Base-by-base conservation (phyloP, 2,797 vertebrate genomes). In the Spinibarbus caldwelli region DNA sequence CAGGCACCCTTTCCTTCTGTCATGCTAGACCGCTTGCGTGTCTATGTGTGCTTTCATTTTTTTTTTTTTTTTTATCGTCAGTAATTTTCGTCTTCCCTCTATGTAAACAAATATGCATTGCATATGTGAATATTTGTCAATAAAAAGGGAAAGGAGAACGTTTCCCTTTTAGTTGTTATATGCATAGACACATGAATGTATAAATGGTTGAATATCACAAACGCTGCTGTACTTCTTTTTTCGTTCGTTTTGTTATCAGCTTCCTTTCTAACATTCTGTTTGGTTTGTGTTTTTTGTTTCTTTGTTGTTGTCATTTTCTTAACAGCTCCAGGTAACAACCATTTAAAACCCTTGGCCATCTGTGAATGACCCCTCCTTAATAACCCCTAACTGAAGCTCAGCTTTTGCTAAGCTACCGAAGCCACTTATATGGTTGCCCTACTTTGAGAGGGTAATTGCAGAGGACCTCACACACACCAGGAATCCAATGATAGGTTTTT, bases 281-380 rank as follows among this genome's bases (percentile, higher is more conserved):
- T 95, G 94, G 92, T 94, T 95, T 91, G 84, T 88, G 76, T 93
- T 95, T 95, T 87, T 90, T 89, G 80, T 86, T 88, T 89, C 77
- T 95, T 95, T 95, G 95, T 95, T 95, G 94, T 96, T 86, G 88
- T 90, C 82, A 78, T 89, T 94, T 89, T 94, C 95, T 96, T 96
- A 96, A 95, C 96, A 96, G 96, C 96, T 96, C 96, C 96, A 96
- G 96, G 96, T 96, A 96, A 96, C 95, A 95, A 96, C 95, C 95
- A 96, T 96, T 96, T 95, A 94, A 96, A 96, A 95, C 95, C 94
- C 95, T 95, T 95, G 95, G 95, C 95, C 94, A 95, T 95, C 94
- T 92, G 95, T 95, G 95, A 95, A 94, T 96, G 95, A 94, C 94
- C 93, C 94, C 94, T 94, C 94, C 93, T 95, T 95, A 95, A 94